Evolutionary conservation across 2,888 invertebrate genomes (phyloP).

Genomic region (Venusia cambrica): DNA sequence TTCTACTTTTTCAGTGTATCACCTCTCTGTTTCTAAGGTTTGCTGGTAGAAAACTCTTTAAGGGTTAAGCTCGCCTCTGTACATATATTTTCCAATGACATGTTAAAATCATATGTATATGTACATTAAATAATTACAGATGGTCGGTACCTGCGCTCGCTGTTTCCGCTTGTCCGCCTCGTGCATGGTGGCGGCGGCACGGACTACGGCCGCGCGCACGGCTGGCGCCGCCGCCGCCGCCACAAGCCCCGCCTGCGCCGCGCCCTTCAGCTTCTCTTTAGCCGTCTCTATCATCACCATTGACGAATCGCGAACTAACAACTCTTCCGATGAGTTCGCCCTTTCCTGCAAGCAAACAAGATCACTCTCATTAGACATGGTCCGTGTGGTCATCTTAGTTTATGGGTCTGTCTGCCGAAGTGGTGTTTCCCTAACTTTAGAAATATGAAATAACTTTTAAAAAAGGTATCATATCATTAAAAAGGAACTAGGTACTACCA

Average conservation of each 20-base stretch:
- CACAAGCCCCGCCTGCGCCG: constrained; percentile 85
- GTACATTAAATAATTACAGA: constrained; percentile 14
- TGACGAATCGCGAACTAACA: constrained; percentile 86
- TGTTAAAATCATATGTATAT: no score
- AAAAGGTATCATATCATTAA: no score
- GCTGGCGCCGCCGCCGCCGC: constrained; percentile 83
- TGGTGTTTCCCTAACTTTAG: no score
- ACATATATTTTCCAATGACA: no score
- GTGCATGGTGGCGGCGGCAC: constrained; percentile 87
- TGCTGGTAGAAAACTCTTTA: constrained; percentile 11
- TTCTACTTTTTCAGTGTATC: no score
- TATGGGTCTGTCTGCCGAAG: no score
- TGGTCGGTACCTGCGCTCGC: constrained; percentile 10
- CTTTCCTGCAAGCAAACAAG: no score
- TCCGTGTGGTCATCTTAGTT: no score
- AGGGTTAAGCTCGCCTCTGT: not conserved
- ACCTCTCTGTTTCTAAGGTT: no score
- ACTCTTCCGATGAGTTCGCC: constrained; percentile 87
- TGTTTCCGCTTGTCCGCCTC: constrained; percentile 72
- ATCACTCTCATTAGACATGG: no score
- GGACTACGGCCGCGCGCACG: constrained; percentile 87
- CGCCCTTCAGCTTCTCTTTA: constrained; percentile 92
- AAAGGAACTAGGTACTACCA: no score
- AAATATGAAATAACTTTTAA: no score
- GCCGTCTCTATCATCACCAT: constrained; percentile 91